Evolutionary conservation across 2,888 invertebrate genomes (phyloP).

Genomic region (Agrypnus murinus): DNA sequence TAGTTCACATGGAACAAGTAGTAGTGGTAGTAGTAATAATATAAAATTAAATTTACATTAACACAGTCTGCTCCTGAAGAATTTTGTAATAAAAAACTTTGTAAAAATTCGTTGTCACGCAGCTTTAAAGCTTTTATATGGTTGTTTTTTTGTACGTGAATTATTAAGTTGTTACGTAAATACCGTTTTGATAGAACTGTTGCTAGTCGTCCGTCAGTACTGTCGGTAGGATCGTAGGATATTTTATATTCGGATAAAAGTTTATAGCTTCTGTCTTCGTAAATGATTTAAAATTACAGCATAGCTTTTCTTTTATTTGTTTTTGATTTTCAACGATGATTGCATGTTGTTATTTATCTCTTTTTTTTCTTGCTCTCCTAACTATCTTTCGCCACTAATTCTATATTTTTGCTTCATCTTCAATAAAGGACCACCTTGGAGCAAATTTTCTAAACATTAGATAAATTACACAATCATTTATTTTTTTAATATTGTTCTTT

Average conservation of each 20-base stretch:
- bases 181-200: constrained; percentile 12
- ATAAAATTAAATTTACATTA: constrained; percentile 47
- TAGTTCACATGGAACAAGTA: constrained; percentile 42
- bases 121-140: constrained; percentile 1
- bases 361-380: no score
- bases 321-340: constrained; percentile 53
- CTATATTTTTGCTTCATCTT: constrained; percentile 43
- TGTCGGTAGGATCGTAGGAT: neutral
- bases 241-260: constrained; percentile 27
- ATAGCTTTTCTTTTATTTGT: constrained; percentile 54
- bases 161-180: constrained; percentile 34
- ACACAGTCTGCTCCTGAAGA: constrained; percentile 18
- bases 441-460: constrained; percentile 32
- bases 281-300: constrained; percentile 55
- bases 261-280: constrained; percentile 57
- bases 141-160: constrained; percentile 12
- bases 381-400: constrained; percentile 49
- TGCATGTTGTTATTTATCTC: constrained; percentile 41
- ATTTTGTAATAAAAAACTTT: constrained; percentile 18
- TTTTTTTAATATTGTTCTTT: constrained; percentile 11
- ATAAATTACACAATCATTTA: constrained; percentile 17
- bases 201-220: no score
- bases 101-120: constrained; percentile 29
- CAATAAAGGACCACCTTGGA: constrained; percentile 47
- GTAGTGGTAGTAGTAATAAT: constrained; percentile 38